Evolutionary conservation across 2,888 invertebrate species (phyloP).

Genomic region (Ernsta delagoae): DNA sequence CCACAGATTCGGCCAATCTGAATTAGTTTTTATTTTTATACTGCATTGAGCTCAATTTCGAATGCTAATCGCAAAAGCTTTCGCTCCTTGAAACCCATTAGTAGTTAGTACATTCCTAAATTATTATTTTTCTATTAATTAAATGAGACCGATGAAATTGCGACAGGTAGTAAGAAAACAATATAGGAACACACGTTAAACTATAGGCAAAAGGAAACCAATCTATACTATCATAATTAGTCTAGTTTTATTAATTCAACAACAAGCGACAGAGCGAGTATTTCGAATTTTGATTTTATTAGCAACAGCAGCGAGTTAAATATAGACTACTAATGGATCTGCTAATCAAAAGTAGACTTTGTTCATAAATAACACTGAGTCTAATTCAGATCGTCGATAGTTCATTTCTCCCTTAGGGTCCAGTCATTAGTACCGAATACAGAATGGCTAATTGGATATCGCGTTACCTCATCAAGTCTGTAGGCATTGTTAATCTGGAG

Average conservation of each 20-base stretch:
- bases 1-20: background rate
- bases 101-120: background rate
- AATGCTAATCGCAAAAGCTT: background rate
- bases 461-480: constrained; percentile 20
- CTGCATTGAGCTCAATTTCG: background rate
- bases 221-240: background rate
- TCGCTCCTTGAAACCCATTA: background rate
- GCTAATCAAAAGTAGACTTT: background rate
- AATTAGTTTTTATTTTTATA: background rate
- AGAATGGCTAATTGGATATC: constrained; percentile 26
- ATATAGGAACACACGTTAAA: too few species aligned
- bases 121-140: background rate
- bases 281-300: background rate
- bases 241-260: background rate
- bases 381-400: background rate
- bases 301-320: background rate
- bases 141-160: too few species aligned
- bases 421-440: constrained; percentile 18
- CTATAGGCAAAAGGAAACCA: background rate
- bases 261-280: background rate
- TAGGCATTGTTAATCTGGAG: constrained; percentile 15
- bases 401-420: constrained; percentile 12
- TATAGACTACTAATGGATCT: background rate
- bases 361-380: background rate
- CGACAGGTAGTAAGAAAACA: too few species aligned